A percentile compares a stretch with the other conserved stretches of the same genome.
These are phyloP conservation scores for Ophioninae sp. DNA, from an alignment of 2,888 invertebrate species.

Conservation along the genomic window DNA sequence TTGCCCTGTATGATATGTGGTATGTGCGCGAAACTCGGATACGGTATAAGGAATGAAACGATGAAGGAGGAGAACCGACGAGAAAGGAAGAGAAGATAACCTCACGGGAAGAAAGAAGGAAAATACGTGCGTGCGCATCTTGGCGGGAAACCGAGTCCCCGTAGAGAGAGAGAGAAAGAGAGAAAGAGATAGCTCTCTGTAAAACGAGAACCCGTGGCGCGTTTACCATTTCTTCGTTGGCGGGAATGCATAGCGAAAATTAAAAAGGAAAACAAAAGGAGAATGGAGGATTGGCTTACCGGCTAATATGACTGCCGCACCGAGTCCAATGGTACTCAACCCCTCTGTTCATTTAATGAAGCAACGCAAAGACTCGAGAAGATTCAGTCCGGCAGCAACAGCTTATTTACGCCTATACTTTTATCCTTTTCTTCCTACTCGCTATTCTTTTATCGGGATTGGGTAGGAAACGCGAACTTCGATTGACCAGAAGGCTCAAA, in stretches of 20 bases:
- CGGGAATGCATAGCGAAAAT: constrained; percentile 64
- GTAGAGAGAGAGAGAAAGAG: not conserved
- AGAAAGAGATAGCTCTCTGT: constrained; percentile 47
- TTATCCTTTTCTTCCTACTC: constrained; percentile 23
- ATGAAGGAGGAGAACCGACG: constrained; percentile 32
- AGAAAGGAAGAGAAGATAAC: constrained; percentile 46
- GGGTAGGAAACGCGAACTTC: no score
- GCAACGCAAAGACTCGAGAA: constrained; percentile 37
- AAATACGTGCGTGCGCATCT: constrained; percentile 70
- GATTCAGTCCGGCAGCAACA: constrained; percentile 40
- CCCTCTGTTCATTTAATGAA: constrained; percentile 47
- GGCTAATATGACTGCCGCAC: constrained; percentile 29
- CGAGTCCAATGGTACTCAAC: constrained; percentile 63
- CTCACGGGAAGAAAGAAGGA: constrained; percentile 36
- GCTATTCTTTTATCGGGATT: not conserved
- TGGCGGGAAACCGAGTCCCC: constrained; percentile 74
- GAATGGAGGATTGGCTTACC: constrained; percentile 15
- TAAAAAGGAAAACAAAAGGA: constrained; percentile 1
- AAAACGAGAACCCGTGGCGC: constrained; percentile 65
- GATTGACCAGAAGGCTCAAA: no score
- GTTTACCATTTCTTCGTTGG: constrained; percentile 63
- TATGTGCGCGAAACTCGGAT: constrained; percentile 51
- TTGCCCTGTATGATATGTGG: constrained; percentile 68
- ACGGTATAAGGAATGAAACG: constrained; percentile 35
- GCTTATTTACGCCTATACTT: constrained; percentile 5